A percentile compares a stretch with the other conserved stretches of the same genome.
Evolutionary conservation across 2,113 vertebrate species (phyloP).

Genomic region (Calyptomena viridis): DNA sequence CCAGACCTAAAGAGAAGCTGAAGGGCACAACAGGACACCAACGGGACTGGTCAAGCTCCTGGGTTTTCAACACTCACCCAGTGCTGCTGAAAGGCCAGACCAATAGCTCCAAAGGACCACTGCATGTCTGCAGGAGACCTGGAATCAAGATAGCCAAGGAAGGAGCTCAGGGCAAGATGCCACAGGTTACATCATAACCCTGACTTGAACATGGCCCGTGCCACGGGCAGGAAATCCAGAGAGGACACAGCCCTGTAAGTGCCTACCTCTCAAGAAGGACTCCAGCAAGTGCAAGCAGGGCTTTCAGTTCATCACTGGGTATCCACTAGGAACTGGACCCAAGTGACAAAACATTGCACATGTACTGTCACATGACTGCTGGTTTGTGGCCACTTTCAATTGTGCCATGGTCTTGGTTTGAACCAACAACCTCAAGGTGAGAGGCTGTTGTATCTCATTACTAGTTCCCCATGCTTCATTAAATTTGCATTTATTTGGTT

Average conservation of each 20-base stretch:
- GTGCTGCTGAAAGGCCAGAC: neutral
- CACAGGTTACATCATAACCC: fast-evolving
- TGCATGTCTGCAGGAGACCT: neutral
- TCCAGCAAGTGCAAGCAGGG: neutral
- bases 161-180: neutral
- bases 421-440: conserved; percentile 29
- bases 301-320: fast-evolving
- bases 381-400: neutral
- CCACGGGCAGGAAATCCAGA: neutral
- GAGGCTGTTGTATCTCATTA: conserved; percentile 4
- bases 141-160: neutral
- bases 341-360: neutral
- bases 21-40: neutral
- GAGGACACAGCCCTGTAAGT: fast-evolving
- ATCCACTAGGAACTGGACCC: neutral
- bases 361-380: neutral
- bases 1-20: neutral
- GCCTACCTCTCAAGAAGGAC: neutral
- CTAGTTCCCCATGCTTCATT: neutral
- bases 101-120: neutral
- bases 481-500: conserved; percentile 53
- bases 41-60: neutral
- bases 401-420: neutral
- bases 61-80: neutral
- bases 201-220: neutral